Conservation (phyloP, 2,797 vertebrate species). For the Halcyon smyrnensis region DNA sequence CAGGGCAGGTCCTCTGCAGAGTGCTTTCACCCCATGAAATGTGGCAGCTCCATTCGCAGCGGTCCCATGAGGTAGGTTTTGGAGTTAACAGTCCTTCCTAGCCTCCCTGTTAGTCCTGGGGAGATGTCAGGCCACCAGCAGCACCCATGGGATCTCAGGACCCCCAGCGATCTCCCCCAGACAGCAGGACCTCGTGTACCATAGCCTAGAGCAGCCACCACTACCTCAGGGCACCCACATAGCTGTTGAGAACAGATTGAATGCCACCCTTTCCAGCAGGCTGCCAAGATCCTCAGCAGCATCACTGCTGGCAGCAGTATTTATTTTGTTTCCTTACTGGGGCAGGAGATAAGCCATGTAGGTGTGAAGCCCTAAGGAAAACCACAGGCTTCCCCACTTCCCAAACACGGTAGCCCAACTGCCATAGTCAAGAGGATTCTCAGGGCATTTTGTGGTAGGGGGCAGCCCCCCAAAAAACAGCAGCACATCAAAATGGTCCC, state of each 20-base stretch:
- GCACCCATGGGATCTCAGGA: not conserved
- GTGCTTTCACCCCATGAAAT: not conserved
- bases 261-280: not conserved
- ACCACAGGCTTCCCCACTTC: not conserved
- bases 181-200: not conserved
- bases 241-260: not conserved
- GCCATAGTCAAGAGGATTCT: not conserved
- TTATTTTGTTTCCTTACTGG: not conserved
- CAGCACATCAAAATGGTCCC: not conserved
- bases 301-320: slow-evolving; percentile 4
- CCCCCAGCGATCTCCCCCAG: not conserved
- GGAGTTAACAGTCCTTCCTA: not conserved
- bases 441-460: not conserved
- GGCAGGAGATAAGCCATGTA: slow-evolving; percentile 19
- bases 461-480: not conserved
- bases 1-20: not conserved
- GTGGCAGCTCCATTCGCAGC: not conserved
- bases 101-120: not conserved
- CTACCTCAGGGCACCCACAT: not conserved
- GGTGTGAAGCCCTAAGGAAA: slow-evolving; percentile 31
- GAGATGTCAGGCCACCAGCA: not conserved
- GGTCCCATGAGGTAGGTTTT: not conserved
- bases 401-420: not conserved
- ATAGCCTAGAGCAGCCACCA: not conserved
- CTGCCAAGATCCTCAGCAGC: not conserved